Evolutionary conservation across 2,113 vertebrate genomes (phyloP).

Genomic region (Pterocles burchelli): DNA sequence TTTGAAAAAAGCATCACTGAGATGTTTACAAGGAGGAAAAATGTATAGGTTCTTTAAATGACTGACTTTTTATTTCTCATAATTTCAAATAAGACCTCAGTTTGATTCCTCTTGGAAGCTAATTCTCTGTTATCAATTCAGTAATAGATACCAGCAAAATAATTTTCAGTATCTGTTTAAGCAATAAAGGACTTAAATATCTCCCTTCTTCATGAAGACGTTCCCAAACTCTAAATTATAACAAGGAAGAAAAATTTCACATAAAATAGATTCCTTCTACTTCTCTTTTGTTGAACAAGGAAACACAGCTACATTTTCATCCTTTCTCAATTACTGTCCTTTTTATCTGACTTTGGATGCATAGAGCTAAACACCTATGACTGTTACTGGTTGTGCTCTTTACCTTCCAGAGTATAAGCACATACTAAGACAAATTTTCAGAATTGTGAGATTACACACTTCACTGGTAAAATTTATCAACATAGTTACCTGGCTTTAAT

Average conservation of each 20-base stretch:
- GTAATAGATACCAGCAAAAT: neutral
- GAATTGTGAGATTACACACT: neutral
- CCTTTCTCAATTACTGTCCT: neutral
- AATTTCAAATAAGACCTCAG: neutral
- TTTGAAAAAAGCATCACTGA: neutral
- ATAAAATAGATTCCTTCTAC: neutral
- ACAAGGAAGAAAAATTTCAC: neutral
- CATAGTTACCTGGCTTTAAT: neutral
- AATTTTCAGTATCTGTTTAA: neutral
- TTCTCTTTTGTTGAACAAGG: neutral
- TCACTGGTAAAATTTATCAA: neutral
- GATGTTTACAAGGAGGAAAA: neutral
- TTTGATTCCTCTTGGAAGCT: neutral
- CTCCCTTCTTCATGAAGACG: neutral
- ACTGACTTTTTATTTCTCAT: neutral
- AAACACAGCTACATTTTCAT: neutral
- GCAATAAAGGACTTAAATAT: neutral
- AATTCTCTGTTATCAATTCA: neutral
- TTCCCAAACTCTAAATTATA: neutral
- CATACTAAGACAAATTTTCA: neutral
- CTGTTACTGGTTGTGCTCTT: neutral
- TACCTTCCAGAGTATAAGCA: neutral
- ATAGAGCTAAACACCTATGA: neutral
- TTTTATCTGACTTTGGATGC: neutral
- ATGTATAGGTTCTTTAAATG: neutral